These are phyloP conservation scores for Helicoverpa assulta DNA, from an alignment of 2,888 invertebrate species.

Conservation along the genomic window DNA sequence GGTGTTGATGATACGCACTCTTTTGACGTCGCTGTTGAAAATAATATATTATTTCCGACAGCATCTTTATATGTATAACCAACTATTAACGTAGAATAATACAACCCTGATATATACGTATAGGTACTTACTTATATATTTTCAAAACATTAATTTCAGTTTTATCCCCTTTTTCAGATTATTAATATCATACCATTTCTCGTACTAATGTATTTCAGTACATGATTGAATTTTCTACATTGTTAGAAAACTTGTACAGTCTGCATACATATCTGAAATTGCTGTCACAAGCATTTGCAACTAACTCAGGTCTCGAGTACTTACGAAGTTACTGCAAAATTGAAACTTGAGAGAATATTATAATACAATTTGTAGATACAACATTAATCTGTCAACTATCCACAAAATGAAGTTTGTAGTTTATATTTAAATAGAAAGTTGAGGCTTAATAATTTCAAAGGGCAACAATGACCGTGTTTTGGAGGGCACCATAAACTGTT, in stretches of 20 bases:
- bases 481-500: too few relatives aligned
- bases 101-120: too few relatives aligned
- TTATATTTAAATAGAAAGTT: background rate
- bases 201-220: too few relatives aligned
- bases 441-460: conserved; percentile 3
- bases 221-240: background rate
- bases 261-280: conserved; percentile 22
- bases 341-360: conserved; percentile 11
- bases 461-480: too few relatives aligned
- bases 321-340: background rate
- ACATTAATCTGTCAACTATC: background rate
- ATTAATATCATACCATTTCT: background rate
- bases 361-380: background rate
- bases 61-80: too few relatives aligned
- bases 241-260: conserved; percentile 26
- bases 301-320: conserved; percentile 9
- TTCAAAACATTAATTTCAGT: too few relatives aligned
- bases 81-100: too few relatives aligned
- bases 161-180: background rate
- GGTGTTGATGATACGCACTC: too few relatives aligned
- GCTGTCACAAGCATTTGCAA: conserved; percentile 21
- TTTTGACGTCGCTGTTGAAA: too few relatives aligned
- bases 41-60: too few relatives aligned
- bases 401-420: background rate
- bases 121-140: too few relatives aligned